phyloP scores from a whole-genome alignment of 2,797 vertebrate species.

The Enteromius thamalakanensis region DNA sequence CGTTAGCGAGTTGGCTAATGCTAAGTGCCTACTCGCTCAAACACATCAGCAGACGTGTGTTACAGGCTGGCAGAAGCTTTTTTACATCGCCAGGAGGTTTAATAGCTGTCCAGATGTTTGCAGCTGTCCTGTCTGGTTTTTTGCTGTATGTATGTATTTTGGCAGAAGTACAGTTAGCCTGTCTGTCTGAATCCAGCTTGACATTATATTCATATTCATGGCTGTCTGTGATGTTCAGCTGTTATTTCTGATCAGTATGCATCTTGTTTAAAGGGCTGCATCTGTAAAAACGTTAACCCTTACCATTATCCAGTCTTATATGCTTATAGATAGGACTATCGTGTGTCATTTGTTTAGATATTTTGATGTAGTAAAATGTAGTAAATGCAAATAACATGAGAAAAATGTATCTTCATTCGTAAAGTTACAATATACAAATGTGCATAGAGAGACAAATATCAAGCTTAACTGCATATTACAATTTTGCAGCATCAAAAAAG shows the following conservation, averaged over 20 bases:
- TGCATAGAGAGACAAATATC: neutral
- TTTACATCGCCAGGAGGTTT: neutral
- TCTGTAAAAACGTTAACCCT: neutral
- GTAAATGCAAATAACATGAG: too few relatives aligned
- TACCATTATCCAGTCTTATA: neutral
- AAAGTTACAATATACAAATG: too few relatives aligned
- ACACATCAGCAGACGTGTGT: constrained; percentile 7
- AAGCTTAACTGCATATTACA: neutral
- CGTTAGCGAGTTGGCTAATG: constrained; percentile 30
- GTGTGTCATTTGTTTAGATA: neutral
- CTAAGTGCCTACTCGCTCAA: constrained; percentile 2
- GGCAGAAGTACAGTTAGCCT: neutral
- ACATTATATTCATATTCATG: neutral
- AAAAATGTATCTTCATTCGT: too few relatives aligned
- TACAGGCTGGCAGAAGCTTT: neutral
- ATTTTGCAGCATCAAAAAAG: neutral
- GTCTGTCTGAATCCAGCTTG: neutral
- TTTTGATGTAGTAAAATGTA: too few relatives aligned
- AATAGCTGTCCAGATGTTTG: neutral
- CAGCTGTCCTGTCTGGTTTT: neutral
- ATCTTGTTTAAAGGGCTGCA: constrained; percentile 1
- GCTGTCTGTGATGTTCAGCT: neutral
- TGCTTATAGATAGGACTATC: neutral
- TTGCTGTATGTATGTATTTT: neutral
- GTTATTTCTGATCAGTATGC: neutral